Conservation (phyloP, 2,113 vertebrate genomes). For the Neomonachus schauinslandi region DNA sequence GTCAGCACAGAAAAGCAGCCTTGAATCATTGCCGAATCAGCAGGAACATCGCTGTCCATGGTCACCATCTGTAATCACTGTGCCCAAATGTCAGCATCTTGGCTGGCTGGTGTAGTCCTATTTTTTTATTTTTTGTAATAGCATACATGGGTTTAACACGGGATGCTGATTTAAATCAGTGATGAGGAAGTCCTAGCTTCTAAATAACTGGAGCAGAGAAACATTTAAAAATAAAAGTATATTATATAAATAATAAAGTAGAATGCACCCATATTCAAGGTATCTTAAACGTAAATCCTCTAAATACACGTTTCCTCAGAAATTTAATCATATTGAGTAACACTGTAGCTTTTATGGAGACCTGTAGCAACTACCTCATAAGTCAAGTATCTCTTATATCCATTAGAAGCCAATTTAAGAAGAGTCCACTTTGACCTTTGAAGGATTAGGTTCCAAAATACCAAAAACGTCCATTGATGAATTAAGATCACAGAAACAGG, state of each 20-base stretch:
- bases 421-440: not conserved
- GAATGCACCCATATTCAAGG: not conserved
- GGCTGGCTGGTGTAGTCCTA: not conserved
- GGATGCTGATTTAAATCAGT: not conserved
- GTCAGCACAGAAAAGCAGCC: constrained; percentile 66
- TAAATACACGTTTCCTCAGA: not conserved
- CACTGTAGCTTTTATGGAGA: not conserved
- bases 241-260: constrained; percentile 5
- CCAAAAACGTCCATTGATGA: not conserved
- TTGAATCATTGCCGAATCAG: constrained; percentile 68
- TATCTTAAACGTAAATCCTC: constrained; percentile 37
- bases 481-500: constrained; percentile 11
- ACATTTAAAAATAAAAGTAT: constrained; percentile 28
- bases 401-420: constrained; percentile 42
- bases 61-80: constrained; percentile 62
- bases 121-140: not conserved
- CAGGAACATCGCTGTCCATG: constrained; percentile 46
- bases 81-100: constrained; percentile 63
- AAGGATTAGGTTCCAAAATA: constrained; percentile 35
- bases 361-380: not conserved
- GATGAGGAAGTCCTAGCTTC: not conserved
- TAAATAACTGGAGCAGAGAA: constrained; percentile 12
- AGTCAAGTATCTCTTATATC: not conserved
- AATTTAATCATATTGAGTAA: not conserved
- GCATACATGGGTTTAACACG: constrained; percentile 18